These are phyloP conservation scores for Lipophrys pholis DNA, from an alignment of 2,113 vertebrate genomes.

Conservation along the genomic window DNA sequence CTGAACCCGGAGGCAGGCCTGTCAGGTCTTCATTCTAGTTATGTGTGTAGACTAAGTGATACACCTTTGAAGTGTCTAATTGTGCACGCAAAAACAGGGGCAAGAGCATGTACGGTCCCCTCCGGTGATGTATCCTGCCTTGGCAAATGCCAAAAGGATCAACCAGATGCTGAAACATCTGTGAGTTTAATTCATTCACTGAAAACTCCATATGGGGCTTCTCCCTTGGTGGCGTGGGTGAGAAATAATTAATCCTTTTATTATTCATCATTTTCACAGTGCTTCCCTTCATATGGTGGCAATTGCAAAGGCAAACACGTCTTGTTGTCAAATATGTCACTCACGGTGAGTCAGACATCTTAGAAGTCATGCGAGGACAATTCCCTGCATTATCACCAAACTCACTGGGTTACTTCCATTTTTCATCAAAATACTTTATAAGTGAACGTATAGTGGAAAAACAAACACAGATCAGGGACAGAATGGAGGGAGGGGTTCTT, in stretches of 20 bases:
- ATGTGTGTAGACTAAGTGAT: slow-evolving; percentile 30
- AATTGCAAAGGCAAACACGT: slow-evolving; percentile 45
- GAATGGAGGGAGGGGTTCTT: too few relatives aligned
- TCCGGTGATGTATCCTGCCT: slow-evolving; percentile 53
- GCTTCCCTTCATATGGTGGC: slow-evolving; percentile 47
- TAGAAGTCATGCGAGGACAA: not conserved
- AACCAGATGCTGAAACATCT: slow-evolving; percentile 80
- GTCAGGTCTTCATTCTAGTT: slow-evolving; percentile 25
- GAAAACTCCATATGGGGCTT: slow-evolving; percentile 70
- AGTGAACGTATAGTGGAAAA: not conserved
- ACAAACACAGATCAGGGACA: too few relatives aligned
- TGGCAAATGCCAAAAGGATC: slow-evolving; percentile 77
- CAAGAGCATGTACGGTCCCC: slow-evolving; percentile 28
- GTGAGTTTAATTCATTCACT: slow-evolving; percentile 66
- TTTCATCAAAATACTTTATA: not conserved
- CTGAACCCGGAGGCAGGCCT: slow-evolving; percentile 2
- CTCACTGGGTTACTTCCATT: not conserved
- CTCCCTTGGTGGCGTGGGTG: slow-evolving; percentile 58
- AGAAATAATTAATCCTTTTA: slow-evolving; percentile 75
- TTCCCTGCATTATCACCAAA: slow-evolving; percentile 8
- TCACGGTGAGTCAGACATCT: not conserved
- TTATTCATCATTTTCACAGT: slow-evolving; percentile 69
- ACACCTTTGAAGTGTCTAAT: slow-evolving; percentile 57
- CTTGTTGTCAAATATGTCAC: slow-evolving; percentile 32
- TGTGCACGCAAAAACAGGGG: slow-evolving; percentile 46